Conservation (phyloP, 2,113 vertebrate species). For the Tiliqua scincoides region DNA sequence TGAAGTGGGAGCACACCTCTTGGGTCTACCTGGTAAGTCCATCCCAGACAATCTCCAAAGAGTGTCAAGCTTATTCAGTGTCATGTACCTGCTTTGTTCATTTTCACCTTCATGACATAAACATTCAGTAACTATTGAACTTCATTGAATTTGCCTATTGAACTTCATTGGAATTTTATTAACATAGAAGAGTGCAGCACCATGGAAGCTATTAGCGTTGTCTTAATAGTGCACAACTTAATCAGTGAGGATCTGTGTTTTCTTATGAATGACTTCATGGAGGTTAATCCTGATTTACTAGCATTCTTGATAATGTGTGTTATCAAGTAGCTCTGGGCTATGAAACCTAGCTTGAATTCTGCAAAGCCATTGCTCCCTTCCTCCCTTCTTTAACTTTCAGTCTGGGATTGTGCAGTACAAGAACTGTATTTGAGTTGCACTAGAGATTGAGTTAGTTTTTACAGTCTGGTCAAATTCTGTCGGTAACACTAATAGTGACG, state of each 20-base stretch:
- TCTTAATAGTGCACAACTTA: rapidly evolving
- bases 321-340: neutral
- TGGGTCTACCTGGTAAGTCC: neutral
- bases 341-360: neutral
- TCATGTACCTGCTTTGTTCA: too few species aligned
- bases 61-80: neutral
- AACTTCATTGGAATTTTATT: neutral
- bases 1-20: too few species aligned
- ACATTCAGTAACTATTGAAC: neutral
- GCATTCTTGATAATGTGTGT: neutral
- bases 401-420: neutral
- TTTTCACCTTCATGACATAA: neutral
- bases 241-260: neutral
- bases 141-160: neutral
- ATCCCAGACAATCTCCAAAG: rapidly evolving
- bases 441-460: neutral
- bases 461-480: neutral
- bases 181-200: neutral
- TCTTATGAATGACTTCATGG: neutral
- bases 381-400: neutral
- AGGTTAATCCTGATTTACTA: neutral
- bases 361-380: neutral
- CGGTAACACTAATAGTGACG: neutral
- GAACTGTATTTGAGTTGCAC: neutral
- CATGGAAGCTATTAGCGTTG: neutral